Conservation (phyloP, 2,888 invertebrate genomes). For the Ichneumoninae sp. region DNA sequence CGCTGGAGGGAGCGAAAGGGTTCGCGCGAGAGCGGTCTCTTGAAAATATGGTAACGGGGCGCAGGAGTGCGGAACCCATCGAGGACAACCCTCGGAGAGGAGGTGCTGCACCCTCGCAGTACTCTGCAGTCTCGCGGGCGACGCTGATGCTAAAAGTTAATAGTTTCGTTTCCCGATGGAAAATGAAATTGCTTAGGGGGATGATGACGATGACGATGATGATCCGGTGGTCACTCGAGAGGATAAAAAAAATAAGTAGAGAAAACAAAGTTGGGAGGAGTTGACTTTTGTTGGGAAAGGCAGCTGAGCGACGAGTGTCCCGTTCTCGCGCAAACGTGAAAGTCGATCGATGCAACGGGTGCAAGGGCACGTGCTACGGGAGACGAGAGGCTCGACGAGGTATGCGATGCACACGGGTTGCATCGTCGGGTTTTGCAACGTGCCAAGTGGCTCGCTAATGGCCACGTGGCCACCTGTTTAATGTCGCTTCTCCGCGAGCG, state of each 20-base stretch:
- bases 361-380: constrained; percentile 60
- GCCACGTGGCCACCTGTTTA: constrained; percentile 70
- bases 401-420: constrained; percentile 53
- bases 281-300: constrained; percentile 4
- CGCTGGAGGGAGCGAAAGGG: constrained; percentile 47
- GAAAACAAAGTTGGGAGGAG: not conserved
- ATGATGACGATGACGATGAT: not conserved
- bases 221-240: not conserved
- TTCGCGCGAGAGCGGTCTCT: constrained; percentile 67
- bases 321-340: constrained; percentile 49
- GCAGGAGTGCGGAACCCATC: constrained; percentile 58
- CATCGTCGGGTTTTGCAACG: constrained; percentile 47
- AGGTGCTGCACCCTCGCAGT: not conserved
- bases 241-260: not conserved
- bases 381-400: constrained; percentile 39
- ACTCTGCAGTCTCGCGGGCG: not conserved
- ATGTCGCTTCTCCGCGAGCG: constrained; percentile 48
- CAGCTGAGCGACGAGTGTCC: constrained; percentile 53
- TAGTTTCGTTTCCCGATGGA: not conserved
- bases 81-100: constrained; percentile 20
- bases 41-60: constrained; percentile 74
- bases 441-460: constrained; percentile 66
- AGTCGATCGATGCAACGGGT: constrained; percentile 65
- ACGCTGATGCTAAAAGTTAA: not conserved
- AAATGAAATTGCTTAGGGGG: not conserved